Conservation (phyloP, 2,797 vertebrate genomes). For the Anguilla anguilla region DNA sequence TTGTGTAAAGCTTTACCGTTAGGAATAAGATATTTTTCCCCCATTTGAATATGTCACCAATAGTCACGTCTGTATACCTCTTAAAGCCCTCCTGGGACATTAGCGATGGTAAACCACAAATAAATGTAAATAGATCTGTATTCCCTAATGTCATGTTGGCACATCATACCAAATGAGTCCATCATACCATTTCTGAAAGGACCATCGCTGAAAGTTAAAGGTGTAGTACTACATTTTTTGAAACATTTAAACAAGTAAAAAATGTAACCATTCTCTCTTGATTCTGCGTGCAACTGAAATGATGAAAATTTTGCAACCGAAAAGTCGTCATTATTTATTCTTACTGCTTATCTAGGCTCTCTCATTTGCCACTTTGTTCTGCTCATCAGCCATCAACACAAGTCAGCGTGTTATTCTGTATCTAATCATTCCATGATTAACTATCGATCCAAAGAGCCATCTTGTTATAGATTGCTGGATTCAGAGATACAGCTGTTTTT, state of each 20-base stretch:
- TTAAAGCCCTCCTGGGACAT: background rate
- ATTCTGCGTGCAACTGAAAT: background rate
- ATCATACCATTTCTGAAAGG: background rate
- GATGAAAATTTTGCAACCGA: background rate
- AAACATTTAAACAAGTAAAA: background rate
- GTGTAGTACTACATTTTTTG: background rate
- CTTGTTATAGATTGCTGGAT: background rate
- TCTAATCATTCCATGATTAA: background rate
- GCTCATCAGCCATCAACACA: background rate
- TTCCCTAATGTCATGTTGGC: constrained; percentile 5
- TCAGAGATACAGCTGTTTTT: background rate
- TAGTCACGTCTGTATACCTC: background rate
- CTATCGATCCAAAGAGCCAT: background rate
- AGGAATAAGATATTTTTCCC: background rate
- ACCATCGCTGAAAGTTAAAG: background rate
- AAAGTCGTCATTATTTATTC: background rate
- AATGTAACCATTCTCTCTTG: background rate
- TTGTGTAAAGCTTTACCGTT: background rate
- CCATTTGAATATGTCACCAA: background rate
- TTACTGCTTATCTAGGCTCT: background rate
- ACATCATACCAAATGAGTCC: background rate
- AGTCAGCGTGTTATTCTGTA: background rate
- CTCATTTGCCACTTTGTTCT: background rate
- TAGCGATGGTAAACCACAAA: constrained; percentile 1
- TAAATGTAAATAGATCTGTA: constrained; percentile 14